Conservation (phyloP, 2,888 invertebrate species). For the Molorchus minor region DNA sequence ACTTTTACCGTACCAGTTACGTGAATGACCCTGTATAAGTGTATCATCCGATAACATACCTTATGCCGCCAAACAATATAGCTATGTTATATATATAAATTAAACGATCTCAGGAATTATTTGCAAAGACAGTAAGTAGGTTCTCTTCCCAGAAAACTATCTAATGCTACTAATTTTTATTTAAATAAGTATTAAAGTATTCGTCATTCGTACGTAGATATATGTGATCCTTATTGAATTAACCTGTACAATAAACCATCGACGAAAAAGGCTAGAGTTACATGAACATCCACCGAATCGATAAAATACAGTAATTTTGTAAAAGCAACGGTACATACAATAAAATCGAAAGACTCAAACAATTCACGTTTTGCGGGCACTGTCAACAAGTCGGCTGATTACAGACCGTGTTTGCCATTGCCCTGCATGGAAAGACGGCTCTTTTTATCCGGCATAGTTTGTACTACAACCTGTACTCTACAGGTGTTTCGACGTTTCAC, state of each 20-base stretch:
- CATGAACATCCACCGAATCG: background rate
- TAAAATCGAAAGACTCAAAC: conserved; percentile 14
- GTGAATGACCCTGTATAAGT: no score
- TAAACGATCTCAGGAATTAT: no score
- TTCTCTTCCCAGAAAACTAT: no score
- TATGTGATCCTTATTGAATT: background rate
- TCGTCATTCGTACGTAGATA: no score
- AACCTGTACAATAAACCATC: background rate
- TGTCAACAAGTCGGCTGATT: conserved; percentile 35
- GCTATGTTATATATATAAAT: no score
- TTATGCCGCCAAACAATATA: no score
- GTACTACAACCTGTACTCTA: conserved; percentile 40
- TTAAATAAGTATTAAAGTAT: no score
- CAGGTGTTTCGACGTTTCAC: conserved; percentile 34
- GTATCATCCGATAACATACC: no score
- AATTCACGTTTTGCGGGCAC: conserved; percentile 31
- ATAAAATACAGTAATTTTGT: conserved; percentile 20
- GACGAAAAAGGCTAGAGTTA: background rate
- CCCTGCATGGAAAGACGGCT: conserved; percentile 40
- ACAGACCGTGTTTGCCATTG: conserved; percentile 38
- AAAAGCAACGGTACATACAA: conserved; percentile 13
- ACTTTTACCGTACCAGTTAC: no score
- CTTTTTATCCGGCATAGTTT: conserved; percentile 38
- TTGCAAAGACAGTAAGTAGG: no score
- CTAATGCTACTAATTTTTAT: no score